Base-by-base conservation (phyloP, 2,888 invertebrate genomes). In the Barypeithes pellucidus region DNA sequence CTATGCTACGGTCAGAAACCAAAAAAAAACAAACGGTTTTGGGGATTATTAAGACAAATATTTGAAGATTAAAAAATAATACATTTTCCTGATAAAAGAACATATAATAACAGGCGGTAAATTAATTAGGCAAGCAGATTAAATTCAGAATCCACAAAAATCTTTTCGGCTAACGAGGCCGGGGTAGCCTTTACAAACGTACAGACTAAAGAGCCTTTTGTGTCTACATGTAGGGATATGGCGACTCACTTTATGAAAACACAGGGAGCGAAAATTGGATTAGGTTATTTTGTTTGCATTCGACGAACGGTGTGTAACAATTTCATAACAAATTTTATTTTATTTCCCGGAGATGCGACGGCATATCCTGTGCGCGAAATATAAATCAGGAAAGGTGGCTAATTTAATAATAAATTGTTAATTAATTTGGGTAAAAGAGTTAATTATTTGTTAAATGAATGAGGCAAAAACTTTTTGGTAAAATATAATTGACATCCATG, bases 261-360 rank as follows among this genome's bases (percentile, higher is more conserved):
- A 67, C 54, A 43, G 66, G 43, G 66, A 39, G 52, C 66, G 47
- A 50, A 67, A 67, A 67, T 67, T 67, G 66, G 66, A 67, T 67
- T 67, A 54, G 66, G 66, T 52, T 62, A 62, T 62, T 67, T 67
- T 67, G 66, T 67, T 67, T 67, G 66, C 66, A 54, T 43, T n/a
- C 43, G 20, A 43, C 62, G 62, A 36, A 62, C 45, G 45, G 45
- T 29, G 62, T 43, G 45, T 62, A 62, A 43, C 41, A 62, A 62
- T 62, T 61, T 61, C 43, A 22, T 43, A 61, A 61, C 61, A 61
- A 61, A 61, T 62, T 45, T 20, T 24, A 29, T 29, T 62, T 45
- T 29, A 45, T 62, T 43, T 43, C 45, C 45, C 12, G 20, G 45
- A 29, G 11, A 43, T 12, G 62, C 22, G 14, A 8, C 61, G 61